phyloP scores from a whole-genome alignment of 2,888 invertebrate species.

The Odontothrips loti region DNA sequence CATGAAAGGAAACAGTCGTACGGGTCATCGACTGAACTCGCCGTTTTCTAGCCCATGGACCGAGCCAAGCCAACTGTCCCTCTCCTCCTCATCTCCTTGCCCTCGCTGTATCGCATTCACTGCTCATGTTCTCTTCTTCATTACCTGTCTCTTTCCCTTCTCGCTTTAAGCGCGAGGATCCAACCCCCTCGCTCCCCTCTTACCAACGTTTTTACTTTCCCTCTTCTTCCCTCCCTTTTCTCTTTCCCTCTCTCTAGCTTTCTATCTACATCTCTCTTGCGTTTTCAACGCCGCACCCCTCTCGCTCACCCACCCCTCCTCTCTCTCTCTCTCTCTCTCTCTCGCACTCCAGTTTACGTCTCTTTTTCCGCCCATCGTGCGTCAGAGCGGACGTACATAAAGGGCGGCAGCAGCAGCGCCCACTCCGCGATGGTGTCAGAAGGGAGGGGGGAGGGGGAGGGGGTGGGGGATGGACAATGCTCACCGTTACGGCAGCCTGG shows the following conservation, averaged over 20 bases:
- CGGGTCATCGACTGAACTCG: no score
- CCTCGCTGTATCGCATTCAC: no score
- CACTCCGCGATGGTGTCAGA: background rate
- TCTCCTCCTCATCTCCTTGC: no score
- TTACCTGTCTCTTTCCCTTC: no score
- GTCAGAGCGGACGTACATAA: constrained; percentile 2
- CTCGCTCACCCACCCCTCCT: no score
- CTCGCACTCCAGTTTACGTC: background rate
- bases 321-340: background rate
- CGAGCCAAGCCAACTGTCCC: no score
- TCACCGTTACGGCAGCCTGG: background rate
- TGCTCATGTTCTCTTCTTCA: no score
- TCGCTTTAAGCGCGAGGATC: background rate
- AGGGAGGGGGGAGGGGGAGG: background rate
- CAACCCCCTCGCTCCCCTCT: background rate
- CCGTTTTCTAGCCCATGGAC: no score
- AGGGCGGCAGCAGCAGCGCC: background rate
- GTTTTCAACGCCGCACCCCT: no score
- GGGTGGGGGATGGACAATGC: background rate
- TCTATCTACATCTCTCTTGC: background rate
- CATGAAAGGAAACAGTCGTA: no score
- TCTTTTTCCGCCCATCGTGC: background rate
- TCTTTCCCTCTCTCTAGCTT: background rate
- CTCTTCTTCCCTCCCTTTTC: background rate
- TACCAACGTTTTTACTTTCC: background rate